Evolutionary conservation across 2,888 invertebrate species (phyloP).

Genomic region (Capitulum mitella): DNA sequence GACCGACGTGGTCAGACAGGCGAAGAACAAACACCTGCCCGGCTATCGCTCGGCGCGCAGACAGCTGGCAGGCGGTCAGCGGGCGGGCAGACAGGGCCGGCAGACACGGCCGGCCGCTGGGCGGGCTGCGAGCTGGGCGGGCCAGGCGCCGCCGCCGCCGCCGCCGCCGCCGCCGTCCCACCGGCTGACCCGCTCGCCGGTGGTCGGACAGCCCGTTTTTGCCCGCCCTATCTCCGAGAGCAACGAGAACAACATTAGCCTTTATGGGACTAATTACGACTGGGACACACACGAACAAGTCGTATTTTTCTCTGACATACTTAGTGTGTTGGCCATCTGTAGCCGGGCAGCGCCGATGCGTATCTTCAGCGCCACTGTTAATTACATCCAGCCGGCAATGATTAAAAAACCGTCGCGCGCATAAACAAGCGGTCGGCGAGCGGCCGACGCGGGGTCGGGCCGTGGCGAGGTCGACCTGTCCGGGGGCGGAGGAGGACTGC

Average conservation of each 20-base stretch:
- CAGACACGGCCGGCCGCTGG: too few species aligned
- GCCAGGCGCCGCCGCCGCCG: too few species aligned
- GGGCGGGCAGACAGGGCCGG: too few species aligned
- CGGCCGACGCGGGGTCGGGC: too few species aligned
- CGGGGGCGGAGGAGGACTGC: too few species aligned
- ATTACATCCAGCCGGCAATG: neutral
- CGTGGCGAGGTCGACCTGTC: too few species aligned
- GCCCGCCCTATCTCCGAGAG: neutral
- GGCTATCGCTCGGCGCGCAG: too few species aligned
- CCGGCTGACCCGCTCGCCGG: neutral
- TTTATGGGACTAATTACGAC: constrained; percentile 5
- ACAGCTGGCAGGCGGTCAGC: too few species aligned
- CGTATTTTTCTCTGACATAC: constrained; percentile 9
- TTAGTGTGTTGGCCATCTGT: constrained; percentile 1
- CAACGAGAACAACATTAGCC: constrained; percentile 1
- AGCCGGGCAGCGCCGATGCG: neutral
- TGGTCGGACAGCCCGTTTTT: neutral
- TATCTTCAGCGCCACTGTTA: neutral
- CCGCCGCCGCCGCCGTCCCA: too few species aligned
- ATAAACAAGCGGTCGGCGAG: neutral
- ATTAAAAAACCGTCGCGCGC: neutral
- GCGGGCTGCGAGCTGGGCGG: too few species aligned
- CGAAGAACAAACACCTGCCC: too few species aligned
- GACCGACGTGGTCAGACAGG: too few species aligned
- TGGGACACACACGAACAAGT: constrained; percentile 5